Conservation (phyloP, 2,888 invertebrate species). For the Leuctra nigra region DNA sequence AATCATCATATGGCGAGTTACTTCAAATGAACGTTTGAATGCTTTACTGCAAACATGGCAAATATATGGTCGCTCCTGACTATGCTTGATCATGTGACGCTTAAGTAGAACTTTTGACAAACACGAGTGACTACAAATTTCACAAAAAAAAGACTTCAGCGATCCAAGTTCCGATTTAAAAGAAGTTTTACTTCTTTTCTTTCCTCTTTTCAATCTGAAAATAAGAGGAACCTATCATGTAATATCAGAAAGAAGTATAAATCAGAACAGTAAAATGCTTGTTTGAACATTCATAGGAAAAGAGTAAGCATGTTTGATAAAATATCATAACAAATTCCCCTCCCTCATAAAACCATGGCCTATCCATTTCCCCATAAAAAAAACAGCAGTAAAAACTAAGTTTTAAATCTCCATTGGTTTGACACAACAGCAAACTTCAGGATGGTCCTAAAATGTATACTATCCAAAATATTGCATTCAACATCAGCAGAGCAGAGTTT, state of each 20-base stretch:
- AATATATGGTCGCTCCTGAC: constrained; percentile 22
- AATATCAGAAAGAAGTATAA: too few relatives aligned
- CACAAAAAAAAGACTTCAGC: constrained; percentile 32
- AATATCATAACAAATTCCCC: too few relatives aligned
- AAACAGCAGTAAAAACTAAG: neutral
- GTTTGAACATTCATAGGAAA: too few relatives aligned
- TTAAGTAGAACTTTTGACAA: constrained; percentile 30
- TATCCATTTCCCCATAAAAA: neutral
- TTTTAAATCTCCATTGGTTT: too few relatives aligned
- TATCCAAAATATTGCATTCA: too few relatives aligned
- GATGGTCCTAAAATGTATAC: too few relatives aligned
- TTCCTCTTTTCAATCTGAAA: constrained; percentile 17
- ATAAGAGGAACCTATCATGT: constrained; percentile 20
- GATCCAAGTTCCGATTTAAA: neutral
- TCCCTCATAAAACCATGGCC: neutral
- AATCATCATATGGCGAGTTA: constrained; percentile 36
- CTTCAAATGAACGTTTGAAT: constrained; percentile 24
- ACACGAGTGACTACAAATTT: constrained; percentile 33
- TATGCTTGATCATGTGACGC: constrained; percentile 39
- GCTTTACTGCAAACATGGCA: constrained; percentile 25
- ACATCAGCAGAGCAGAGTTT: too few relatives aligned
- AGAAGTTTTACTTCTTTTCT: neutral
- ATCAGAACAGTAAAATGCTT: too few relatives aligned
- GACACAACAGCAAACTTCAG: neutral
- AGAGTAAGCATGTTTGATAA: too few relatives aligned